Evolutionary conservation across 2,888 invertebrate species (phyloP).

Genomic region (Xylophagus ater): DNA sequence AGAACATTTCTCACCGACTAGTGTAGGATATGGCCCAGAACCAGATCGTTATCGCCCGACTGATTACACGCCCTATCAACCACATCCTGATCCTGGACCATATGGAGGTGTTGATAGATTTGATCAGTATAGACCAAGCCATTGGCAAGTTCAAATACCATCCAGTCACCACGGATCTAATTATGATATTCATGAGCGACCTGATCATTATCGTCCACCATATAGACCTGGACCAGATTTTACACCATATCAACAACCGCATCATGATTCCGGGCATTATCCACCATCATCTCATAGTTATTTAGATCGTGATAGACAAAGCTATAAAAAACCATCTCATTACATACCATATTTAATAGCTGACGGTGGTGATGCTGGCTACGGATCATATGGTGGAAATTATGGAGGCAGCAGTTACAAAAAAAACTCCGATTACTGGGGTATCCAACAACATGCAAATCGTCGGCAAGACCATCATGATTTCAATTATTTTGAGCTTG

Average conservation of each 20-base stretch:
- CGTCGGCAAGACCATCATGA: constrained; percentile 31
- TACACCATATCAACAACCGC: constrained; percentile 27
- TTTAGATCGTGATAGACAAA: constrained; percentile 25
- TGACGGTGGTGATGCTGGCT: constrained; percentile 41
- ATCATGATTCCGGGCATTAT: constrained; percentile 13
- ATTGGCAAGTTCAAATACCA: constrained; percentile 32
- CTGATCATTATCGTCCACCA: constrained; percentile 30
- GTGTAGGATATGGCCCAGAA: constrained; percentile 19
- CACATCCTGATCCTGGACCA: constrained; percentile 17
- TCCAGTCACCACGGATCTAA: constrained; percentile 31
- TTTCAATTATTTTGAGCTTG: constrained; percentile 39
- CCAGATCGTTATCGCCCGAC: constrained; percentile 26
- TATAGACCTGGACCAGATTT: constrained; percentile 29
- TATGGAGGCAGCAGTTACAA: constrained; percentile 41
- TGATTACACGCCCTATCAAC: constrained; percentile 25
- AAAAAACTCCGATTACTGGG: constrained; percentile 43
- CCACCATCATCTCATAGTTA: constrained; percentile 28
- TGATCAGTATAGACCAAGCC: constrained; percentile 24
- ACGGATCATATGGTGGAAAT: constrained; percentile 51
- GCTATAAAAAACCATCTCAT: constrained; percentile 30
- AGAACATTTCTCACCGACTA: constrained; percentile 22
- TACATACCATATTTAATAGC: constrained; percentile 50
- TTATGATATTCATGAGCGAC: constrained; percentile 29
- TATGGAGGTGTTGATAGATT: constrained; percentile 25
- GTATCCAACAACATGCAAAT: constrained; percentile 37